These are phyloP conservation scores for Petrophora chlorosata DNA, from an alignment of 2,888 invertebrate genomes.

Conservation along the genomic window DNA sequence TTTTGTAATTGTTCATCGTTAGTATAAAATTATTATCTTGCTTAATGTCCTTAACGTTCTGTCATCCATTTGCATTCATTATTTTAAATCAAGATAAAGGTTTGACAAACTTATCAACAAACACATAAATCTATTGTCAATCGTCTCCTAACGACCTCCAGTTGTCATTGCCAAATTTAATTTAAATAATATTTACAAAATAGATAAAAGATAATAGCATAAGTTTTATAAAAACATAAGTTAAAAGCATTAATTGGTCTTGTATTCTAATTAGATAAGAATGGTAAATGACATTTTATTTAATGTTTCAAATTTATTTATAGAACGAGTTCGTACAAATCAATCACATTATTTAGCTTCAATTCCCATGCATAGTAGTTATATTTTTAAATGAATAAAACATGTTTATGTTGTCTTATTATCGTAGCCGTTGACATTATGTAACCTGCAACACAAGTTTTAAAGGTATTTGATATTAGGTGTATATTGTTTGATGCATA, in stretches of 20 bases:
- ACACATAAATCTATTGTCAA: slow-evolving; percentile 20
- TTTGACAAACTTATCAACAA: slow-evolving; percentile 20
- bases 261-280: slow-evolving; percentile 39
- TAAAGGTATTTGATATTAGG: too few relatives aligned
- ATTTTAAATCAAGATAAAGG: background rate
- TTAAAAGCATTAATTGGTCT: slow-evolving; percentile 34
- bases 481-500: too few relatives aligned
- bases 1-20: too few relatives aligned
- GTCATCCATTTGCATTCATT: slow-evolving; percentile 14
- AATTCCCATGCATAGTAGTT: too few relatives aligned
- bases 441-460: too few relatives aligned
- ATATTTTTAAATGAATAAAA: too few relatives aligned
- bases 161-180: slow-evolving; percentile 18
- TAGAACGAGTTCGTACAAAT: slow-evolving; percentile 31
- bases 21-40: slow-evolving; percentile 1
- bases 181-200: slow-evolving; percentile 20
- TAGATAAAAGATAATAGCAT: background rate
- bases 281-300: slow-evolving; percentile 35
- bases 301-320: slow-evolving; percentile 9
- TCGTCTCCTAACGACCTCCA: slow-evolving; percentile 2
- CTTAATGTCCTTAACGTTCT: background rate
- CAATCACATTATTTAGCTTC: slow-evolving; percentile 33
- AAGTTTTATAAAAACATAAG: slow-evolving; percentile 34
- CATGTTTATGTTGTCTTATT: too few relatives aligned
- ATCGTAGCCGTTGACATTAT: too few relatives aligned